Evolutionary conservation across 2,797 vertebrate genomes (phyloP).

Genomic region (Tolypeutes matacus): DNA sequence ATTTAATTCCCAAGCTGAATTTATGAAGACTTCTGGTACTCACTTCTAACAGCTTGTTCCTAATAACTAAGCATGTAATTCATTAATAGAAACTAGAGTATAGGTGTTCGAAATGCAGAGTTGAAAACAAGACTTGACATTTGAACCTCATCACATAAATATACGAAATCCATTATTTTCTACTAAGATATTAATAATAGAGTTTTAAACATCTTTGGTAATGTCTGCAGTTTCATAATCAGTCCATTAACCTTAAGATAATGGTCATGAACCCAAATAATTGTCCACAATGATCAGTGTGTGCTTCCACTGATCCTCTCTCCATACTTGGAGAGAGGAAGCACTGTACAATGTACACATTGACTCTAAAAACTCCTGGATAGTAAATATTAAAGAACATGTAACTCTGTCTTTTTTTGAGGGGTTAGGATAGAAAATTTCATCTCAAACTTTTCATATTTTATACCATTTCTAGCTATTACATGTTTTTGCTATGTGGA

Average conservation of each 20-base stretch:
- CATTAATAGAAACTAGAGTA: conserved; percentile 59
- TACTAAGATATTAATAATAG: conserved; percentile 53
- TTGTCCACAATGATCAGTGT: conserved; percentile 22
- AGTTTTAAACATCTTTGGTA: conserved; percentile 59
- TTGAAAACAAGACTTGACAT: conserved; percentile 55
- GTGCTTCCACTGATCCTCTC: not conserved
- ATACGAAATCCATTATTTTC: conserved; percentile 39
- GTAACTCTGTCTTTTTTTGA: not conserved
- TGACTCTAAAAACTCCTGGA: not conserved
- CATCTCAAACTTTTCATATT: not conserved
- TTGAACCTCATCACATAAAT: conserved; percentile 2
- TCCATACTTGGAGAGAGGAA: not conserved
- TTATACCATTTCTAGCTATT: not conserved
- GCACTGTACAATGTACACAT: not conserved
- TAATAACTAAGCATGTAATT: conserved; percentile 67
- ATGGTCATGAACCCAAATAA: conserved; percentile 50
- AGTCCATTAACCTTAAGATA: conserved; percentile 63
- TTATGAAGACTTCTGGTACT: conserved; percentile 47
- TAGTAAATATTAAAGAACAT: not conserved
- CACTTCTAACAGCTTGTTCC: conserved; percentile 43
- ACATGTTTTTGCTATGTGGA: not conserved
- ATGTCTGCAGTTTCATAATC: conserved; percentile 50
- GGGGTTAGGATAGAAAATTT: not conserved
- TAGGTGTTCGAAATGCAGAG: conserved; percentile 47
- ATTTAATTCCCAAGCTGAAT: conserved; percentile 57